Base-by-base conservation (phyloP, 35 echinoderm and acorn worm species). In the Amphiura filiformis region DNA sequence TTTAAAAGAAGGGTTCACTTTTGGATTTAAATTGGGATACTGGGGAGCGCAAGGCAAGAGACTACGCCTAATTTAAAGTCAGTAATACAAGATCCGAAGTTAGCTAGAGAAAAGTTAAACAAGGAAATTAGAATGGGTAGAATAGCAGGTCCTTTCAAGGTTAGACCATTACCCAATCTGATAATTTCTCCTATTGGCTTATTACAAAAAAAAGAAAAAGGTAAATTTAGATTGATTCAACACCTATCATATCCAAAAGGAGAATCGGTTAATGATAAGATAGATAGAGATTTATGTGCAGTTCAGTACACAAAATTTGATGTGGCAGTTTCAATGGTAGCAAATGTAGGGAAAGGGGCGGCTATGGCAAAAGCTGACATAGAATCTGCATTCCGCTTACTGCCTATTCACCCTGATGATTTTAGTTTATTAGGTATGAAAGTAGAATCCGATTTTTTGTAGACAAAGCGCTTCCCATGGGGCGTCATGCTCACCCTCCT, bases 361-460 rank as follows among this genome's bases (percentile, higher is more conserved):
- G 30, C 81, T 0, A 57, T 88, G 87, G 76, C 76, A 14, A 89
- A 89, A 65, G 47, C 87, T 0, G 87, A 89, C 57, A 89, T 89
- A 20, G 28, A 82, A 39, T 81, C 78, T 33, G 87, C 87, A 0
- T 82, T 89, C 52, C 40, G 80, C 0, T 56, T 89, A 37, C 47
- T 89, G 0, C 87, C 87, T 0, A 49, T 89, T 81, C 56, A 80
- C 37, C 80, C 87, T 1, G 32, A 82, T 26, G 87, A 82, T 70
- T 64, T 82, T 37, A 17, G 52, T 17, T 65, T 89, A 2, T 81
- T 80, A 35, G 87, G 77, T 0, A 44, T 80, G 36, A 7, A 52
- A 39, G 81, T 61, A 34, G 81, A 1, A 39, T 41, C 7, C 18
- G 13, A 36, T 91, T 32, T 39, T 85, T 41, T 80, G 79, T 79